These are phyloP conservation scores for Eilema depressum DNA, from an alignment of 2,888 invertebrate species.

Conservation along the genomic window DNA sequence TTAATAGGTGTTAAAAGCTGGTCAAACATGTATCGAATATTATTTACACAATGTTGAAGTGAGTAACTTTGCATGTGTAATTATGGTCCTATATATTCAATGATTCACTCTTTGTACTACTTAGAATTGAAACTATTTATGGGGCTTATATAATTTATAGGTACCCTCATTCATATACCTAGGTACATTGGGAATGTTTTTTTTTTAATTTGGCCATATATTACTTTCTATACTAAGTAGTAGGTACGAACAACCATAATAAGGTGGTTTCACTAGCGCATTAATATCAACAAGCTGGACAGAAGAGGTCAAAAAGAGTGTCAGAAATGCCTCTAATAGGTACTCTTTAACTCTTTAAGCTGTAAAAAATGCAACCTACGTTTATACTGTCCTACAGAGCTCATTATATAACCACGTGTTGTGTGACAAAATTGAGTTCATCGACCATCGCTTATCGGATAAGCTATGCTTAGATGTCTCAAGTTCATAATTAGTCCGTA, in stretches of 20 bases:
- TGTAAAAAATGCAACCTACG: not conserved
- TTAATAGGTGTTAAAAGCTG: not conserved
- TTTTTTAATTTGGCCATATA: not conserved
- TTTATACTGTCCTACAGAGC: not conserved
- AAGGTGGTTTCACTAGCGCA: not conserved
- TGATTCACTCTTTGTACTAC: slow-evolving; percentile 46
- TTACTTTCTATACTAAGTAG: not conserved
- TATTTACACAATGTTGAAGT: slow-evolving; percentile 4
- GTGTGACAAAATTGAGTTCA: slow-evolving; percentile 1
- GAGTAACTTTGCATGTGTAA: not conserved
- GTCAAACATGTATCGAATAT: not conserved
- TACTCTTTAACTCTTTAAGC: too few species aligned
- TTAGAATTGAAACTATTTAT: slow-evolving; percentile 25
- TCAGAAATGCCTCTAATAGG: too few species aligned
- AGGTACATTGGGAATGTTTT: not conserved
- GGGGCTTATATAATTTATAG: slow-evolving; percentile 24
- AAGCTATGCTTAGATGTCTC: not conserved
- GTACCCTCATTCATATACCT: not conserved
- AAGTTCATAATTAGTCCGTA: slow-evolving; percentile 2
- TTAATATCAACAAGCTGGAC: not conserved
- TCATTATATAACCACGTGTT: not conserved
- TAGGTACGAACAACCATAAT: not conserved
- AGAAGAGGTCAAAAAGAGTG: not conserved
- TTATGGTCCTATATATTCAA: slow-evolving; percentile 5
- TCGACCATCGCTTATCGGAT: slow-evolving; percentile 6